A percentile compares a stretch with the other conserved stretches of the same genome.
These are phyloP conservation scores for Brachyopa scutellaris DNA, from an alignment of 2,888 invertebrate genomes.

Conservation along the genomic window DNA sequence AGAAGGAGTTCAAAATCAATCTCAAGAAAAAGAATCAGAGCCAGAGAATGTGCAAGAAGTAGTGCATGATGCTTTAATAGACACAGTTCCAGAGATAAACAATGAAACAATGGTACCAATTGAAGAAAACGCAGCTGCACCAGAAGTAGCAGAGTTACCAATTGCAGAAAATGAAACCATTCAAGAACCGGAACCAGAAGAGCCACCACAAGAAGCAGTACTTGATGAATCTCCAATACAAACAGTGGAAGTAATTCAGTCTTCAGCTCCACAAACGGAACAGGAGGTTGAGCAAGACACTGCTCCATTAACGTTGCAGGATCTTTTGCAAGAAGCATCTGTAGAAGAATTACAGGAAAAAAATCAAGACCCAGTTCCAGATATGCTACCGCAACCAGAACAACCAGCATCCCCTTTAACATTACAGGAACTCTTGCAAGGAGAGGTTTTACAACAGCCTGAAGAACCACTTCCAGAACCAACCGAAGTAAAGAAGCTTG, in stretches of 20 bases:
- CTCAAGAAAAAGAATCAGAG: slow-evolving; percentile 29
- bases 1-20: not conserved
- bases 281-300: slow-evolving; percentile 7
- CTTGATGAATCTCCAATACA: not conserved
- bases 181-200: slow-evolving; percentile 71
- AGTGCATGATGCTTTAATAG: not conserved
- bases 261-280: slow-evolving; percentile 26
- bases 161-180: slow-evolving; percentile 5
- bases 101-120: not conserved
- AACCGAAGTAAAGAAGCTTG: not conserved
- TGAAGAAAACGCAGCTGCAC: not conserved
- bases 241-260: slow-evolving; percentile 14
- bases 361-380: not conserved
- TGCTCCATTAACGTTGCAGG: slow-evolving; percentile 7
- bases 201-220: slow-evolving; percentile 42
- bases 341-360: not conserved
- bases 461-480: not conserved
- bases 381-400: not conserved
- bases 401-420: not conserved
- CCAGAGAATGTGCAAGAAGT: not conserved
- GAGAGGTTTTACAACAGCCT: not conserved
- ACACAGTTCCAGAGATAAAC: not conserved
- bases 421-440: slow-evolving; percentile 30
- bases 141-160: slow-evolving; percentile 27
- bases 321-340: not conserved